A percentile compares a stretch with the other conserved stretches of the same genome.
Conservation (phyloP, 2,113 vertebrate genomes). For the Nannobrachium achirus region DNA sequence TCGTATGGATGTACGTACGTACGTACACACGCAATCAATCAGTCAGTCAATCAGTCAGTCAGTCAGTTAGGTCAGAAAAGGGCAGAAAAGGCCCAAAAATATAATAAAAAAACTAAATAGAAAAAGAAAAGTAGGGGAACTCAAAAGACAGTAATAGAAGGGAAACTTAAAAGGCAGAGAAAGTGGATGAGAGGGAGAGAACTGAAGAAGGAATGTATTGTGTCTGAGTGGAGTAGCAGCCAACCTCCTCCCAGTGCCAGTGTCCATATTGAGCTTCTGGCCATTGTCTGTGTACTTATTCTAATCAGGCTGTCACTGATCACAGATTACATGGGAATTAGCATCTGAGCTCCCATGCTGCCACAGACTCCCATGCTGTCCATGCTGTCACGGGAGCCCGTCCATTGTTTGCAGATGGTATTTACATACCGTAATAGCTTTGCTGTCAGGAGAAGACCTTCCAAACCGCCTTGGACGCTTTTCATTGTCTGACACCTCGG, state of each 20-base stretch:
- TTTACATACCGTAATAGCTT: slow-evolving; percentile 2
- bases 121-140: not conserved
- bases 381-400: not conserved
- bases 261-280: not conserved
- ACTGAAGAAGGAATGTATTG: not conserved
- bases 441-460: not conserved
- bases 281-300: slow-evolving; percentile 1
- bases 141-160: not conserved
- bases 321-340: slow-evolving; percentile 13
- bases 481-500: too few species aligned
- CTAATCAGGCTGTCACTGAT: slow-evolving; percentile 14
- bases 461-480: not conserved
- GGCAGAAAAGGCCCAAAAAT: not conserved
- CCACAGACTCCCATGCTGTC: not conserved
- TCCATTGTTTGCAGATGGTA: slow-evolving; percentile 2
- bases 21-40: too few species aligned
- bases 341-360: not conserved
- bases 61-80: too few species aligned
- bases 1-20: too few species aligned
- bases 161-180: not conserved
- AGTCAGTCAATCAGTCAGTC: too few species aligned
- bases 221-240: not conserved
- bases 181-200: not conserved
- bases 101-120: not conserved
- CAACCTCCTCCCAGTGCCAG: not conserved